Evolutionary conservation across 2,797 vertebrate species (phyloP).

Genomic region (Cyprinodon diabolis): DNA sequence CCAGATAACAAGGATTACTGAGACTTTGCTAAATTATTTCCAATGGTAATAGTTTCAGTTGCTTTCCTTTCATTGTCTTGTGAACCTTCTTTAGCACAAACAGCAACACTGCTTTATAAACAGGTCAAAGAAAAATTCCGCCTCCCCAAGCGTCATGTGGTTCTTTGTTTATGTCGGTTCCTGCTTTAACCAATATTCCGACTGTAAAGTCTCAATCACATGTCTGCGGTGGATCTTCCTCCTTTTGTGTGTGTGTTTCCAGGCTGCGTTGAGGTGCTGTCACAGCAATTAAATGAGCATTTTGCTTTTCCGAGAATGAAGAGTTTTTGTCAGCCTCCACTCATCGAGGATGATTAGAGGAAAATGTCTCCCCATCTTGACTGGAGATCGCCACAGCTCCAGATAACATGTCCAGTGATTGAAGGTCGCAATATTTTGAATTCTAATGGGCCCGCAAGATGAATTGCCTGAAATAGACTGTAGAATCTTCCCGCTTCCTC

Average conservation of each 20-base stretch:
- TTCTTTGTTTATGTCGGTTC: slow-evolving; percentile 84
- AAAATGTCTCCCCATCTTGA: slow-evolving; percentile 99
- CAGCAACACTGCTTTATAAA: slow-evolving; percentile 13
- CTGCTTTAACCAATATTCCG: slow-evolving; percentile 66
- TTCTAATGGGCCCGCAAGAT: slow-evolving; percentile 99
- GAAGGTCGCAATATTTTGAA: slow-evolving; percentile 99
- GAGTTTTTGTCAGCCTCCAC: slow-evolving; percentile 99
- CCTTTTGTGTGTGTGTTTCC: slow-evolving; percentile 86
- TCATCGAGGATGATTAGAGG: slow-evolving; percentile 99
- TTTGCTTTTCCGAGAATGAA: slow-evolving; percentile 98
- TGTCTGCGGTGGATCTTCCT: slow-evolving; percentile 81
- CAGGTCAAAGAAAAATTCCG: background rate
- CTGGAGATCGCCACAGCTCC: slow-evolving; percentile 99
- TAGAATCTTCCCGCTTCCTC: slow-evolving; percentile 97
- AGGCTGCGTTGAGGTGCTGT: slow-evolving; percentile 92
- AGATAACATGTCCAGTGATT: slow-evolving; percentile 99
- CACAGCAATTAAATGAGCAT: slow-evolving; percentile 99
- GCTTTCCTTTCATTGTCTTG: slow-evolving; percentile 10
- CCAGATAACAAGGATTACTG: slow-evolving; percentile 3
- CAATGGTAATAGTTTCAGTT: slow-evolving; percentile 1
- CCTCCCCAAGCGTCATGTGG: background rate
- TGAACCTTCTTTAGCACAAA: slow-evolving; percentile 9
- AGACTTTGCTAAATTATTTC: slow-evolving; percentile 9
- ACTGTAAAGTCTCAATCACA: slow-evolving; percentile 66
- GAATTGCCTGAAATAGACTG: slow-evolving; percentile 99